Conservation (phyloP, 2,888 invertebrate species). For the Diogma glabrata region DNA sequence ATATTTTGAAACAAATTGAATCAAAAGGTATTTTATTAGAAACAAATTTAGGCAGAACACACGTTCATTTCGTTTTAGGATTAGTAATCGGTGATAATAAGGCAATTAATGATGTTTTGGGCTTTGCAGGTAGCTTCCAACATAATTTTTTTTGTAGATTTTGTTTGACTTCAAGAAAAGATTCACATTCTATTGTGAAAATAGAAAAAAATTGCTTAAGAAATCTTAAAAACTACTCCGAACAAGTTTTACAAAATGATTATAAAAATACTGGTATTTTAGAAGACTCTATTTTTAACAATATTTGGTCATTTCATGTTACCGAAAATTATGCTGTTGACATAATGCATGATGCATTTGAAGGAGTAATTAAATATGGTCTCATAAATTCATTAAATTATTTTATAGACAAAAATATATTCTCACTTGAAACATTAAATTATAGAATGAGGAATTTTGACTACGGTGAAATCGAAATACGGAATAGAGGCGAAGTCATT, state of each 20-base stretch:
- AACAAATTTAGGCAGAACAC: neutral
- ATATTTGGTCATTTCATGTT: conserved; percentile 16
- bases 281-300: conserved; percentile 15
- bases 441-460: conserved; percentile 15
- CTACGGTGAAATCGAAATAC: conserved; percentile 17
- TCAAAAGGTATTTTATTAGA: conserved; percentile 12
- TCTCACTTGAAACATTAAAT: conserved; percentile 15
- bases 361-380: conserved; percentile 15
- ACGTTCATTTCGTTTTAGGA: conserved; percentile 15
- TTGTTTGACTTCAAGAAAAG: conserved; percentile 8
- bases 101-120: conserved; percentile 14
- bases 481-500: conserved; percentile 11
- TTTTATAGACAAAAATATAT: conserved; percentile 13
- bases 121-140: conserved; percentile 16
- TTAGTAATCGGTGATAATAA: conserved; percentile 14
- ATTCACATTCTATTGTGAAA: neutral
- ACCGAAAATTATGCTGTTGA: conserved; percentile 16
- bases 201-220: neutral
- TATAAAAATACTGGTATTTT: conserved; percentile 15
- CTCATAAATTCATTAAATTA: neutral
- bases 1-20: conserved; percentile 15
- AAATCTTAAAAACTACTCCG: conserved; percentile 7
- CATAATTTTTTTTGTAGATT: conserved; percentile 17
- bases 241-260: conserved; percentile 10
- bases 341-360: conserved; percentile 17